Base-by-base conservation (phyloP, 2,888 invertebrate genomes). In the Psylliodes chrysocephalus region DNA sequence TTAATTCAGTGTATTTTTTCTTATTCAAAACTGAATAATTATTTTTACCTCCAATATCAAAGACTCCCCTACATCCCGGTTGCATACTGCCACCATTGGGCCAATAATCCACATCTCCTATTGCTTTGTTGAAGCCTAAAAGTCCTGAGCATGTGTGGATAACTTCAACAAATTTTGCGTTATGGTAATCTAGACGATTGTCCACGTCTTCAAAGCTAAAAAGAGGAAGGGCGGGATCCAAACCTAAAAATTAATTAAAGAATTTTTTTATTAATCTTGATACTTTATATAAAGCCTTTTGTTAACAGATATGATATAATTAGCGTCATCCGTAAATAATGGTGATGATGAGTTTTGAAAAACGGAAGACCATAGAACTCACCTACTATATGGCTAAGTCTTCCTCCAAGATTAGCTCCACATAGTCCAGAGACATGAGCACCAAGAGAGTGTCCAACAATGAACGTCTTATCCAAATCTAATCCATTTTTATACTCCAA, bases 21-120 rank as follows among this genome's bases (percentile, higher is more conserved):
- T n/a, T n/a, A n/a, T n/a, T n/a, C n/a, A n/a, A n/a, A n/a, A n/a
- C n/a, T n/a, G n/a, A n/a, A n/a, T n/a, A n/a, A n/a, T 14, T 3
- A 12, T 19, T n/a, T 46, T 15, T 38, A 54, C 2, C 76, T 0
- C 66, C 79, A 78, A 1, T 72, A 1, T 17, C 63, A 63, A 56
- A 64, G 66, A 17, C 2, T 52, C 22, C 53, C 64, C 73, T 73
- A 66, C 80, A 80, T 25, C 79, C 79, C 10, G 78, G 76, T 67
- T 80, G 80, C 4, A 15, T 14, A 4, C 17, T 30, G 12, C 79
- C 81, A 10, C 77, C 78, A 64, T 81, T 81, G 1, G 79, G 79
- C 60, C 64, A 79, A 59, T 71, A 78, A 70, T 81, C 81, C n/a
- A 72, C 68, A 55, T 79, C 68, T 14, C 81, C 80, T 19, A 81